phyloP scores from a whole-genome alignment of 2,113 vertebrate genomes.

The Tenrec ecaudatus region DNA sequence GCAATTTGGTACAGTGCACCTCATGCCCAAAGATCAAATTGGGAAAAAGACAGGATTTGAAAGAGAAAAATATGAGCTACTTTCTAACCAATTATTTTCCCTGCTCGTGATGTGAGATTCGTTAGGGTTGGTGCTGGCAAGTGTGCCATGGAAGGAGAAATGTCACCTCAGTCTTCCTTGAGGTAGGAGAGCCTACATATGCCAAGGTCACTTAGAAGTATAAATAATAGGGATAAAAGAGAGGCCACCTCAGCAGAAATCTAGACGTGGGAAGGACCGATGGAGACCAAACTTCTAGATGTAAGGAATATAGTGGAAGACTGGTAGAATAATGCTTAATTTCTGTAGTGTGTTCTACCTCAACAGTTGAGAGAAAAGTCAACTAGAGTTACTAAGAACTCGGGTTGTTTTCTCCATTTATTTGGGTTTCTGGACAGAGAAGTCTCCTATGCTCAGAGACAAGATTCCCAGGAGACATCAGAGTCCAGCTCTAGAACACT shows the following conservation, averaged over 20 bases:
- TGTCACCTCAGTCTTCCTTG: not conserved
- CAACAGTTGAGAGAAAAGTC: not conserved
- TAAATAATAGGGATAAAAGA: not conserved
- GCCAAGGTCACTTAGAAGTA: not conserved
- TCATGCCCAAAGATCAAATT: not conserved
- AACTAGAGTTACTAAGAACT: not conserved
- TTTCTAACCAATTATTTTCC: not conserved
- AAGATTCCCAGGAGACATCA: not conserved
- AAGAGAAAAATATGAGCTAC: not conserved
- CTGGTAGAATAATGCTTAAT: not conserved
- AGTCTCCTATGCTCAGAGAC: not conserved
- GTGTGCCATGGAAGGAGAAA: not conserved
- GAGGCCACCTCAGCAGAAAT: not conserved
- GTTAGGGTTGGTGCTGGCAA: not conserved
- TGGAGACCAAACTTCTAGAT: not conserved
- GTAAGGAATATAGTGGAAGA: not conserved
- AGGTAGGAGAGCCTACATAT: not conserved
- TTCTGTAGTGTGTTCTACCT: not conserved
- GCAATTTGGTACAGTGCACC: not conserved
- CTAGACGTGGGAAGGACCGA: not conserved
- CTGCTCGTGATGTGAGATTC: not conserved
- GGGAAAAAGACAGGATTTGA: not conserved
- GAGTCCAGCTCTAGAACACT: not conserved
- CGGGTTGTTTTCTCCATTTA: accelerated
- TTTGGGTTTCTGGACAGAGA: not conserved